Base-by-base conservation (phyloP, 2,888 invertebrate genomes). In the Caenorhabditis sp. region DNA sequence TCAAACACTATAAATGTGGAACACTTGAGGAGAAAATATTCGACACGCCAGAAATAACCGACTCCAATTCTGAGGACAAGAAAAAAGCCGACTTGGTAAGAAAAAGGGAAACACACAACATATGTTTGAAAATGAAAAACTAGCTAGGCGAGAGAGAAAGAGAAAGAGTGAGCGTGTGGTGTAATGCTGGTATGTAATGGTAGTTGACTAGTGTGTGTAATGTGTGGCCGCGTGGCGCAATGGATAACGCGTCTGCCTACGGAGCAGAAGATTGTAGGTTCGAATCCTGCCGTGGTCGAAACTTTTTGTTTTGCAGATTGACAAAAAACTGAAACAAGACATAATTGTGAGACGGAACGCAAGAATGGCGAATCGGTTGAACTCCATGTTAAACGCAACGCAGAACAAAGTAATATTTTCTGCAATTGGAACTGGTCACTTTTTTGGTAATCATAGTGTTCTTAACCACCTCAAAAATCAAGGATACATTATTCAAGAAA, bases 391-490 rank as follows among this genome's bases (percentile, higher is more conserved):
- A n/a, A 72, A 83, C 26, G 81, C 85, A n/a, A 82, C 89, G 77
- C 89, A 90, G 0, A 83, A 89, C 59, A 85, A 88, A 63, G 89
- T 88, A 63, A 89, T 89, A 83, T 91, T 91, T 86, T 90, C 90
- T 79, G 91, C 91, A 54, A 89, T 91, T 78, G 91, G 91, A 72
- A 90, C 90, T 79, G 91, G 90, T 89, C 83, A 83, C 57, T 83
- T 82, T 62, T 69, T 78, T 58, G 83, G 83, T 0, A 62, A 72
- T 12, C 49, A 67, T 7, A 82, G 76, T 62, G 68, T 83, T 38
- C 65, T 82, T 2, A 66, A 67, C 2, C 65, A 76, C 59, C 64
- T 83, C 5, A 25, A 52, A 50, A 17, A 57, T n/a, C 59, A 63
- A n/a, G 81, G 80, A 1, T 79, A 72, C 43, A 52, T 60, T 0